Base-by-base conservation (phyloP, 2,888 invertebrate genomes). In the Clunio marinus region DNA sequence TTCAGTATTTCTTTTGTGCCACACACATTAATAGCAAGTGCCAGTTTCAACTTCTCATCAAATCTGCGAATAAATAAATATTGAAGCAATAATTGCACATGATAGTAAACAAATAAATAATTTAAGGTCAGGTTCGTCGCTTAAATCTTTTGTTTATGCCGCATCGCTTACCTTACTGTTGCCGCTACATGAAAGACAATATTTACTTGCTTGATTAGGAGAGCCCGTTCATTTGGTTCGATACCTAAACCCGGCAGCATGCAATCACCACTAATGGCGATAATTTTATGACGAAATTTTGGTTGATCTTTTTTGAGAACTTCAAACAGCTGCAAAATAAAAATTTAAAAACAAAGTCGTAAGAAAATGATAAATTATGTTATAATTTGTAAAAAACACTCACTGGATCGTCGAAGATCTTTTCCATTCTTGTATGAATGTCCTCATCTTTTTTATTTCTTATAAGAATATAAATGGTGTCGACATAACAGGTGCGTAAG, bases 111-210 rank as follows among this genome's bases (percentile, higher is more conserved):
- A n/a, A n/a, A n/a, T n/a, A n/a, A n/a, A n/a, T n/a, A 55, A 7
- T 7, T 22, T 41, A 88, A 84, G 1, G 86, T 87, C 17, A 32
- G 37, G 60, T 60, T 60, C 37, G 60, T 60, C 32, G 60, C 37
- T 37, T 32, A 35, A 60, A 35, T 60, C 35, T 60, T 35, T 37
- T 35, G 57, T 20, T 57, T 57, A 22, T 27, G 3, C n/a, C n/a
- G n/a, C n/a, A 27, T 27, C 27, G 10, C 24, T 7, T 35, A 66
- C 55, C 55, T 66, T 7, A 96, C 91, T 0, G 96, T 96, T 1
- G 96, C 97, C 0, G 96, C 96, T 7, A 89, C 89, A 75, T 97
- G 94, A 77, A 97, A 88, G 7, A 87, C 82, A 69, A 88, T 78
- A 72, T 86, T 81, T 62, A 77, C 75, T 63, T 76, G 73, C 17